Evolutionary conservation across 2,113 vertebrate genomes (phyloP), one percentile per base, ranked within the genome.

Genomic region (Tautogolabrus adspersus): DNA sequence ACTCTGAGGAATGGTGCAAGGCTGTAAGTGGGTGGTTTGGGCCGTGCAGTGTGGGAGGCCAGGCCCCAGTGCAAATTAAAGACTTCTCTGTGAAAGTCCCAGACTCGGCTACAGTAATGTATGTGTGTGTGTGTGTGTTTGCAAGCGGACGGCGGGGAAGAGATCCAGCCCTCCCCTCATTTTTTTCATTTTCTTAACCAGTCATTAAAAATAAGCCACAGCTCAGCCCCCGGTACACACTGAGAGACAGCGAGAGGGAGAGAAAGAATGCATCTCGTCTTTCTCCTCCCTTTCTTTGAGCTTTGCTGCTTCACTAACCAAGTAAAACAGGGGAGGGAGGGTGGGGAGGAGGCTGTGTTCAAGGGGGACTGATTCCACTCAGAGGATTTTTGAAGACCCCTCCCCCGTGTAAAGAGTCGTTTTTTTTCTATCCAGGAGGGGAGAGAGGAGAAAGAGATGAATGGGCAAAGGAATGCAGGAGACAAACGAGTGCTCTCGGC

Each of bases 281-380:
- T 89, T 86, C 84, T 75, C 87, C 89, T 81, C 85, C 85, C 73
- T 89, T 85, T 87, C 86, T 92, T 71, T 81, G 66, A 79, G 87
- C 86, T 89, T 91, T 92, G 87, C 91, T 93, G 92, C 90, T 93
- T 92, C 92, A 91, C 90, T 93, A 90, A 85, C 90, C 92, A 93
- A 90, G 91, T 85, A 89, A 91, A 89, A 87, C 79, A 3, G 76
- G 74, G 69, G 46, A 26, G 58, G 42, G 37, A 34, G 66, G 26
- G 26, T 1, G 26, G 30, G 30, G 30, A 6, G 30, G 68, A 46
- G 58, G 47, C 21, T 81, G 74, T 69, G 82, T 79, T 85, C 46
- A 84, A 89, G 84, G 72, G 78, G 80, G 68, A 67, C 73, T 84
- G 79, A 87, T 82, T 82, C 77, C 75, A 78, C 81, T 87, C 84